Base-by-base conservation (phyloP, 2,888 invertebrate genomes). In the Amiota communis region DNA sequence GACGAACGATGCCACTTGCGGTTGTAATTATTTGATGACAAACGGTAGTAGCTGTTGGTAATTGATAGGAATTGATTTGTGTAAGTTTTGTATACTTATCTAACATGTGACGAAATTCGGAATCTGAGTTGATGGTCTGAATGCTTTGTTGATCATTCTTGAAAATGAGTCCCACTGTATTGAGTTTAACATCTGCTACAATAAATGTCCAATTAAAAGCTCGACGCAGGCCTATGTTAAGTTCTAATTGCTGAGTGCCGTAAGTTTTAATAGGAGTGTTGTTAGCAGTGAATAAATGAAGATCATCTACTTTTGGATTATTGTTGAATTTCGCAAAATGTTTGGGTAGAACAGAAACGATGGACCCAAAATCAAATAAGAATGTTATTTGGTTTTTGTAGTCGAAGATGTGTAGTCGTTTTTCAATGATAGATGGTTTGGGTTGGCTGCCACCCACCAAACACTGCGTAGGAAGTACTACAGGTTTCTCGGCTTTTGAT, bases 141-240 rank as follows among this genome's bases (percentile, higher is more conserved):
- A n/a, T n/a, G n/a, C n/a, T n/a, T n/a, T n/a, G n/a, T n/a, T n/a
- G n/a, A n/a, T n/a, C n/a, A n/a, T n/a, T n/a, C n/a, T n/a, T n/a
- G n/a, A n/a, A n/a, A n/a, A n/a, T n/a, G n/a, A n/a, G n/a, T n/a
- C n/a, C n/a, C n/a, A n/a, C n/a, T n/a, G n/a, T n/a, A n/a, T n/a
- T n/a, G n/a, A n/a, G n/a, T n/a, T 48, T n/a, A 11, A 64, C 48
- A 64, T 64, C 48, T 47, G 47, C 64, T n/a, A 51, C 51, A 46
- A 75, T 72, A 46, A 77, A 77, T 1, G 15, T 75, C 75, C 73
- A 77, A 15, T 51, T 47, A 57, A 74, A 69, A 9, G 2, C 13
- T 71, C 64, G 70, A 17, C 70, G 23, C 15, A 77, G 69, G 2
- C 75, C 73, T 48, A 75, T 1, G 49, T 48, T 53, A 15, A 73